A percentile compares a stretch with the other conserved stretches of the same genome.
Evolutionary conservation across 2,888 invertebrate genomes (phyloP).

Genomic region (Maniola hyperantus): DNA sequence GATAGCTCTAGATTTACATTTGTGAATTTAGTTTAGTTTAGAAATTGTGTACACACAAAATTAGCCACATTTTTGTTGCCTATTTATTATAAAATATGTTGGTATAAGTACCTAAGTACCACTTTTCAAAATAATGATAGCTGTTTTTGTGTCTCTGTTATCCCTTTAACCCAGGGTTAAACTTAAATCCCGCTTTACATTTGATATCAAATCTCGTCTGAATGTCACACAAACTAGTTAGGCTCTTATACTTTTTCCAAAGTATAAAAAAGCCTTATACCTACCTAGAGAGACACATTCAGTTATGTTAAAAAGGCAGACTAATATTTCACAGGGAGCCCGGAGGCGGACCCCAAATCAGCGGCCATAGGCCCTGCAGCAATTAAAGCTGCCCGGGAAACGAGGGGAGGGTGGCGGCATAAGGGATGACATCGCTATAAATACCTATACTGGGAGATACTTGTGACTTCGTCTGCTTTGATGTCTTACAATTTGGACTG

Average conservation of each 20-base stretch:
- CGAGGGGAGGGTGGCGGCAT: slow-evolving; percentile 37
- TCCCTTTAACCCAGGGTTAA: no score
- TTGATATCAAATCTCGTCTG: no score
- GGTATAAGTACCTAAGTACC: no score
- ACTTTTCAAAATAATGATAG: no score
- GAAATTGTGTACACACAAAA: no score
- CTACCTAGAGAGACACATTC: not conserved
- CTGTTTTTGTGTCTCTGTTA: no score
- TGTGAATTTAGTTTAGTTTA: no score
- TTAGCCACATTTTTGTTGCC: no score
- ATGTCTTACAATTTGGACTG: not conserved
- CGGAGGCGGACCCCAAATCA: slow-evolving; percentile 34
- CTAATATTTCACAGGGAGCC: slow-evolving; percentile 42
- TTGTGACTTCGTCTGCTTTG: not conserved
- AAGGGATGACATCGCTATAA: slow-evolving; percentile 36
- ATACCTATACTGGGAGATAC: slow-evolving; percentile 27
- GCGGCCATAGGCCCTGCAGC: slow-evolving; percentile 37
- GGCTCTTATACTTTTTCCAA: not conserved
- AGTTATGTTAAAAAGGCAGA: slow-evolving; percentile 36
- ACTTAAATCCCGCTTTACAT: no score
- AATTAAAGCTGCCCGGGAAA: slow-evolving; percentile 42
- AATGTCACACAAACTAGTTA: not conserved
- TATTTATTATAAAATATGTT: no score
- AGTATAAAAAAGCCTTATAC: not conserved
- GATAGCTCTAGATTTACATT: no score